Base-by-base conservation (phyloP, 2,797 vertebrate genomes). In the Anabacerthia variegaticeps region DNA sequence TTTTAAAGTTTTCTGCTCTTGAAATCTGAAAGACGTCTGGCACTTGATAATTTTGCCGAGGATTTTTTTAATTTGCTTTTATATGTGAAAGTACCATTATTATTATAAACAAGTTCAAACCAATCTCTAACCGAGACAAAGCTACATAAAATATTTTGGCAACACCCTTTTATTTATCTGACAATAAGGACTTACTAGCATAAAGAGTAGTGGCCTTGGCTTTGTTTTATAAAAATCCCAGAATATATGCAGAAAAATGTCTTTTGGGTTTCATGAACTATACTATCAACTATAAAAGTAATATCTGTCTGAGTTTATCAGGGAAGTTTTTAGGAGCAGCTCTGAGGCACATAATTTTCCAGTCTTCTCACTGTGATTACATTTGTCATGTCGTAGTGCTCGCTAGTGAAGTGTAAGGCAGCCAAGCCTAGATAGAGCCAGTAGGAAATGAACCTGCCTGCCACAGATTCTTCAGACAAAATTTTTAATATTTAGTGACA, bases 401-500 rank as follows among this genome's bases (percentile, higher is more conserved):
- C 9, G 8, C 86, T 44, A 65, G 93, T 88, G 67, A 89, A 92
- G 88, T 93, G 87, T 92, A 91, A 94, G 94, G 65, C 39, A 46
- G 91, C 59, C 92, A 94, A 97, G 93, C 88, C 97, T 95, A 63
- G 81, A 94, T 93, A 93, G 97, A 98, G 97, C 96, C 97, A 87
- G 89, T 85, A 82, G 78, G 93, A 97, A 97, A 97, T 95, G 65
- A 96, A 97, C 97, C 95, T 88, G 97, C 97, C 96, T 97, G 96
- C 90, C 78, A 91, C 89, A 88, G 91, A 96, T 93, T 88, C 82
- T 96, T 95, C 78, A 94, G 95, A 94, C 88, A 95, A 71, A 95
- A 92, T 97, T 96, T 95, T 95, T 96, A 94, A 97, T 88, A 93
- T 89, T 96, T 92, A 93, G 94, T 92, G 79, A 94, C 92, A 93